Evolutionary conservation across 2,113 vertebrate genomes (phyloP).

Genomic region (Accipiter virgatus): DNA sequence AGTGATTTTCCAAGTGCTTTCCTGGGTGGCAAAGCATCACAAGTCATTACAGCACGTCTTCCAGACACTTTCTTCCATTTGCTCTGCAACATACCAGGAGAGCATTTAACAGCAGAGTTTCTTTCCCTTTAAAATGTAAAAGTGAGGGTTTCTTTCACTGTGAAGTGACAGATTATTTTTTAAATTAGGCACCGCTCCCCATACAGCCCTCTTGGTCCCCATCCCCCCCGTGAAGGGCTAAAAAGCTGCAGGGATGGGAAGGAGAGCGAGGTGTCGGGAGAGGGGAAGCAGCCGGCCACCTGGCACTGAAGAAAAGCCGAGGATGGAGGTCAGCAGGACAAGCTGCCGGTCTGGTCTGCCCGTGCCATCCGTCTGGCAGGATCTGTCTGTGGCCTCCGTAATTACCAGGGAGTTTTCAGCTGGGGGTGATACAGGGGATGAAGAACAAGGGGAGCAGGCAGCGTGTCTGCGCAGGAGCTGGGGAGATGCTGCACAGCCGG

Average conservation of each 20-base stretch:
- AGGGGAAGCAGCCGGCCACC: background rate
- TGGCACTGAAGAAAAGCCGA: background rate
- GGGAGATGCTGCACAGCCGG: background rate
- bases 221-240: rapidly evolving
- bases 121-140: background rate
- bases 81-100: background rate
- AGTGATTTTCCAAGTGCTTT: background rate
- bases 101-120: background rate
- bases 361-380: background rate
- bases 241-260: background rate
- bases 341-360: background rate
- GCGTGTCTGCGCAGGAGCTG: background rate
- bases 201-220: background rate
- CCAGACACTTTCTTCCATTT: background rate
- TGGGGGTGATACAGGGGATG: background rate
- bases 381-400: background rate
- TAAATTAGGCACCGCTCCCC: background rate
- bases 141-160: background rate
- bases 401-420: background rate
- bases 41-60: background rate
- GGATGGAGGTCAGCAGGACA: background rate
- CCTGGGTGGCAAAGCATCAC: background rate
- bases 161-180: background rate
- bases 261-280: rapidly evolving
- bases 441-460: background rate